Evolutionary conservation across 1,140 invertebrate species (phyloP).

Genomic region (Acarapis woodi): DNA sequence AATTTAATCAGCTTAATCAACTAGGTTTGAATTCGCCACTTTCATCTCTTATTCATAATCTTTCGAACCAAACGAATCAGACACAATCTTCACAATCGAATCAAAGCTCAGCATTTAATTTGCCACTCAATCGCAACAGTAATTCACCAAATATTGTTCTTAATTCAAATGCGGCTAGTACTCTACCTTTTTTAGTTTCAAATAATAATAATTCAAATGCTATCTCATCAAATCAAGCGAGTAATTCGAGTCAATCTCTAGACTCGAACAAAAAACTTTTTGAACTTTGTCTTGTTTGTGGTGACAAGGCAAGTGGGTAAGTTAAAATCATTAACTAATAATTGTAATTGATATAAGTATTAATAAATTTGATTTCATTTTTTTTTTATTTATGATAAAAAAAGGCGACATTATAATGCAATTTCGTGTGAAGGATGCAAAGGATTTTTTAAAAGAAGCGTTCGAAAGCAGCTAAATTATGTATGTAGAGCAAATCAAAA

Average conservation of each 20-base stretch:
- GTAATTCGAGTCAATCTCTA: background rate
- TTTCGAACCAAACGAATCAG: no score
- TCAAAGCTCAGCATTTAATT: no score
- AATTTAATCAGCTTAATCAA: no score
- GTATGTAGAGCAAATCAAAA: conserved; percentile 85
- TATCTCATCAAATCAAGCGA: conserved; percentile 1
- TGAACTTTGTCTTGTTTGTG: conserved; percentile 31
- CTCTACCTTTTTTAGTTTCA: no score
- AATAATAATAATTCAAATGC: no score
- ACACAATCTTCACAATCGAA: no score
- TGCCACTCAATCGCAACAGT: no score
- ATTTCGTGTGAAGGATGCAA: conserved; percentile 45
- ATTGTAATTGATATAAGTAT: conserved; percentile 22
- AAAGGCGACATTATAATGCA: conserved; percentile 16
- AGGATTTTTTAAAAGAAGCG: conserved; percentile 94
- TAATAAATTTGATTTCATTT: background rate
- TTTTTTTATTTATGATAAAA: no score
- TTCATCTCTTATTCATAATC: no score
- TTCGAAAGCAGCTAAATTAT: conserved; percentile 88
- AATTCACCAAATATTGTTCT: no score
- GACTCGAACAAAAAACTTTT: conserved; percentile 2
- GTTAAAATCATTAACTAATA: conserved; percentile 41
- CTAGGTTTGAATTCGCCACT: no score
- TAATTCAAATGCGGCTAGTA: no score
- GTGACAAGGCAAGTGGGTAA: conserved; percentile 15